These are phyloP conservation scores for Macropis europaea DNA, from an alignment of 2,888 invertebrate genomes.

Conservation along the genomic window DNA sequence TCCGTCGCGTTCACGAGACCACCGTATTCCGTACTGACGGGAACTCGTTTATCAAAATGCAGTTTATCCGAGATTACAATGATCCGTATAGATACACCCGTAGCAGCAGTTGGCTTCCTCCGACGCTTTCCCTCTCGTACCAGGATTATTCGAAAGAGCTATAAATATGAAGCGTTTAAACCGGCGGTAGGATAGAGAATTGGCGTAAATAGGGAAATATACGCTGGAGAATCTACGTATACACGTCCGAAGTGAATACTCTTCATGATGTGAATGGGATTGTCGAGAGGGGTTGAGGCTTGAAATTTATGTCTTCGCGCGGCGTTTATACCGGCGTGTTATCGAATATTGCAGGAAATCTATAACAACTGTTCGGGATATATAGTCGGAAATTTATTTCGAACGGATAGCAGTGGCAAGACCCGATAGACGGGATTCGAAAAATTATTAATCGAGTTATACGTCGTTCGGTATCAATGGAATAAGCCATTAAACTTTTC, in stretches of 20 bases:
- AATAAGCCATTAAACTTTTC: not conserved
- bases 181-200: conserved; percentile 21
- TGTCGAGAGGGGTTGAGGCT: conserved; percentile 1
- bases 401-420: not conserved
- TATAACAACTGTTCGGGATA: conserved; percentile 17
- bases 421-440: conserved; percentile 7
- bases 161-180: conserved; percentile 51
- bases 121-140: not conserved
- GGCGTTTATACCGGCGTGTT: conserved; percentile 1
- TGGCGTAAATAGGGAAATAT: conserved; percentile 50
- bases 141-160: conserved; percentile 48
- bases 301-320: conserved; percentile 29
- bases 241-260: conserved; percentile 36
- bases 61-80: conserved; percentile 56
- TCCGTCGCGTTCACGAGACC: conserved; percentile 19
- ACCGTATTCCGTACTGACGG: conserved; percentile 17
- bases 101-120: not conserved
- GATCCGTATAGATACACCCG: conserved; percentile 29
- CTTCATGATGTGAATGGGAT: conserved; percentile 27
- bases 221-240: conserved; percentile 14
- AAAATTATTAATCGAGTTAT: conserved; percentile 27
- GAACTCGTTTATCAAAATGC: conserved; percentile 52
- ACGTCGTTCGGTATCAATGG: not conserved
- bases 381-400: conserved; percentile 11
- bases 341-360: conserved; percentile 28